These are phyloP conservation scores for Botia almorhae DNA, from an alignment of 2,797 vertebrate genomes.

Conservation along the genomic window DNA sequence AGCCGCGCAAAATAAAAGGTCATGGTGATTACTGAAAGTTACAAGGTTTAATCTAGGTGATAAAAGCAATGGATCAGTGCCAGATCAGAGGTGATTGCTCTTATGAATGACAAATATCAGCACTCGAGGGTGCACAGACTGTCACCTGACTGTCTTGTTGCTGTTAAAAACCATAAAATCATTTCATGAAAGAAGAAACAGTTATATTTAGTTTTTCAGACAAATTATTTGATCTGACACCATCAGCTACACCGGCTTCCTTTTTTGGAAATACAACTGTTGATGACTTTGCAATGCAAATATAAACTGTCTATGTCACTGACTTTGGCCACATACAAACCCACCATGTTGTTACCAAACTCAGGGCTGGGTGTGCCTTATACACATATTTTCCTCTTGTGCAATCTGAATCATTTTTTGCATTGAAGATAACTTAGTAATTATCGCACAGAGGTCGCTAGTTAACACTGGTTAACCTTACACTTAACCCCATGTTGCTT, in stretches of 20 bases:
- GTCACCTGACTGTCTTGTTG: not conserved
- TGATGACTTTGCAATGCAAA: slow-evolving; percentile 1
- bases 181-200: not conserved
- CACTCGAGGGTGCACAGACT: too few species aligned
- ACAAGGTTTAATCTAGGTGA: not conserved
- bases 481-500: not conserved
- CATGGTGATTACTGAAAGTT: not conserved
- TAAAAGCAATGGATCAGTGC: not conserved
- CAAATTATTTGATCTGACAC: too few species aligned
- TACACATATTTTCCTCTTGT: slow-evolving; percentile 11
- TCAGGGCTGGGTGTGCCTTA: slow-evolving; percentile 9
- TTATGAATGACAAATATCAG: not conserved
- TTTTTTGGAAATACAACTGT: slow-evolving; percentile 12
- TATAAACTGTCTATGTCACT: slow-evolving; percentile 10
- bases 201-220: not conserved
- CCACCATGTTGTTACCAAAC: slow-evolving; percentile 8
- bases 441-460: not conserved
- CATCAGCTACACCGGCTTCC: not conserved
- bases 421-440: not conserved
- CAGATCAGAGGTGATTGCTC: not conserved
- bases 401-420: slow-evolving; percentile 2
- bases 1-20: not conserved
- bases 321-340: slow-evolving; percentile 30
- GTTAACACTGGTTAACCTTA: not conserved
- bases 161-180: not conserved